These are phyloP conservation scores for Meloidogyne chitwoodi DNA, from an alignment of 1,140 invertebrate species.

Conservation along the genomic window DNA sequence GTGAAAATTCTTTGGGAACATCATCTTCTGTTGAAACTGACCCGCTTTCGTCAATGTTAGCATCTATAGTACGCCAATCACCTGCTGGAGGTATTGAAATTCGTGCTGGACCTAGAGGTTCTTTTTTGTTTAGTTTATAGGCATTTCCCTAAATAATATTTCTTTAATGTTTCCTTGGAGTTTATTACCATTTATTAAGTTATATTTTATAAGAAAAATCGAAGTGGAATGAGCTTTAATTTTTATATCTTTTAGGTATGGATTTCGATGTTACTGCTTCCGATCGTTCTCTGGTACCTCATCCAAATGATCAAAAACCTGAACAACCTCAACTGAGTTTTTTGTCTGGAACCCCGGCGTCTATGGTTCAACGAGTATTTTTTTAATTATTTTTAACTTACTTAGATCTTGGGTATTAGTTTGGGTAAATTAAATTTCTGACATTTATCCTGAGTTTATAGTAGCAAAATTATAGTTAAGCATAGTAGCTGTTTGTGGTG, in stretches of 20 bases:
- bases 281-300: conserved; percentile 14
- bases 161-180: too few relatives aligned
- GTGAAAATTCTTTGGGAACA: conserved; percentile 16
- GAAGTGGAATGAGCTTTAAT: not conserved
- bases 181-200: too few relatives aligned
- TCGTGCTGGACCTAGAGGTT: conserved; percentile 8
- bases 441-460: too few relatives aligned
- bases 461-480: too few relatives aligned
- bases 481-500: too few relatives aligned
- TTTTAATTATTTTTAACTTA: not conserved
- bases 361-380: conserved; percentile 13
- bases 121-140: not conserved
- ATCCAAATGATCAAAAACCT: conserved; percentile 9
- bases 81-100: not conserved
- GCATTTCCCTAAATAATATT: too few relatives aligned
- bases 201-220: too few relatives aligned
- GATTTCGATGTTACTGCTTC: not conserved
- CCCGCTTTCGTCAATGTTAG: conserved; percentile 12
- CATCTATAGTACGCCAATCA: conserved; percentile 16
- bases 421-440: too few relatives aligned
- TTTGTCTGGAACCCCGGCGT: conserved; percentile 2
- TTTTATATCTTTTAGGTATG: not conserved
- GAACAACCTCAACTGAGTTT: not conserved
- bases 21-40: conserved; percentile 12
- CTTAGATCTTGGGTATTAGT: too few relatives aligned